Conservation (phyloP, 2,797 vertebrate genomes). For the Pempheris klunzingeri region DNA sequence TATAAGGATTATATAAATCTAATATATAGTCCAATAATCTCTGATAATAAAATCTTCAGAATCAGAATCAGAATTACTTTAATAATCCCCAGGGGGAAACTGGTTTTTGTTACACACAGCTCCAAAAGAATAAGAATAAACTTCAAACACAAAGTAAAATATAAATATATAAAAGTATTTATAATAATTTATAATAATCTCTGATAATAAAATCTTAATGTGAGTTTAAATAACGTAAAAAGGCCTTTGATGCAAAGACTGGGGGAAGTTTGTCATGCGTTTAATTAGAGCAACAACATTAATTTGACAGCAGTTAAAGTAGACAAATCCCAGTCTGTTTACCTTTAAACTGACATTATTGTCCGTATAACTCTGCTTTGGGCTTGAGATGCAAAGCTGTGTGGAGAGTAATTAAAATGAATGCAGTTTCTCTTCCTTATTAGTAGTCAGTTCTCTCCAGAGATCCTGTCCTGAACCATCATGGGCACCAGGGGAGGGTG, state of each 20-base stretch:
- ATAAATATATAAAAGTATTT: no score
- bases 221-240: no score
- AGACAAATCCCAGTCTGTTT: slow-evolving; percentile 43
- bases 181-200: no score
- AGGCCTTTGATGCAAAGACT: slow-evolving; percentile 11
- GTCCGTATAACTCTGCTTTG: slow-evolving; percentile 35
- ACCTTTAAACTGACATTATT: slow-evolving; percentile 41
- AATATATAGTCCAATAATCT: no score
- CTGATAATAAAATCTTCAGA: no score
- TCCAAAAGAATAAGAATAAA: no score
- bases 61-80: no score
- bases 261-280: slow-evolving; percentile 24
- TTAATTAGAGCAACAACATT: slow-evolving; percentile 48
- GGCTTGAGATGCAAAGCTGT: slow-evolving; percentile 40
- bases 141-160: no score
- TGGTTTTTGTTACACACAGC: no score
- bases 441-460: slow-evolving; percentile 26
- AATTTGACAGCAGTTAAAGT: slow-evolving; percentile 32
- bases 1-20: no score
- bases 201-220: no score
- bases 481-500: slow-evolving; percentile 16
- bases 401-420: slow-evolving; percentile 47
- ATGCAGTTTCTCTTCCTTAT: slow-evolving; percentile 29
- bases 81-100: no score
- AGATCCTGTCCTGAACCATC: slow-evolving; percentile 22